Conservation (phyloP, 2,888 invertebrate species). For the Coleophora deauratella region DNA sequence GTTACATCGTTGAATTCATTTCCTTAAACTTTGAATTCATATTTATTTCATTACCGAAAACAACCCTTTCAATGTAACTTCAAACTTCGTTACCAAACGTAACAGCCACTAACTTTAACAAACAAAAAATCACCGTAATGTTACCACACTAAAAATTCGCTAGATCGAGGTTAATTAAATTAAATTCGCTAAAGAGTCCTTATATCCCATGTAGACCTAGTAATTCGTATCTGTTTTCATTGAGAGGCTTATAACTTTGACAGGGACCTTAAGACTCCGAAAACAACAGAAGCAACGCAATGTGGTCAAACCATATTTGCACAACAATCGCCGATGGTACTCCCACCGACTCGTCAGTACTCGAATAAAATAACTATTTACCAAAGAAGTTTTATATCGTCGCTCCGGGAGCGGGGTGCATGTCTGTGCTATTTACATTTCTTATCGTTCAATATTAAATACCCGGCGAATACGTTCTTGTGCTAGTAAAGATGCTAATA, state of each 20-base stretch:
- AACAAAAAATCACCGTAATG: conserved; percentile 47
- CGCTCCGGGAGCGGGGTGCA: no score
- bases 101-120: conserved; percentile 58
- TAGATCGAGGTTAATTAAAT: conserved; percentile 50
- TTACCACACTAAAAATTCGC: conserved; percentile 68
- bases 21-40: no score
- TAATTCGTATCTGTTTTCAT: conserved; percentile 45
- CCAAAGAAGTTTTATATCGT: no score
- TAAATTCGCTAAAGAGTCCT: conserved; percentile 51
- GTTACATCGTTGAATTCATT: no score
- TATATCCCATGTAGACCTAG: conserved; percentile 35
- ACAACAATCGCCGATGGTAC: conserved; percentile 31
- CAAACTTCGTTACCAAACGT: conserved; percentile 47
- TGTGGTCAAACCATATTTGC: conserved; percentile 60
- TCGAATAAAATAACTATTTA: conserved; percentile 22
- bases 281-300: conserved; percentile 37
- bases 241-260: neutral
- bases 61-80: no score
- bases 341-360: conserved; percentile 1
- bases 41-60: no score
- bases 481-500: no score
- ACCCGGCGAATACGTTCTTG: no score
- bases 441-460: conserved; percentile 36
- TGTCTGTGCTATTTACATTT: no score
- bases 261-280: conserved; percentile 28